Percentiles rank a stretch among this genome's conserved stretches.
Evolutionary conservation across 2,797 vertebrate genomes (phyloP).

Genomic region (Chelonia mydas): DNA sequence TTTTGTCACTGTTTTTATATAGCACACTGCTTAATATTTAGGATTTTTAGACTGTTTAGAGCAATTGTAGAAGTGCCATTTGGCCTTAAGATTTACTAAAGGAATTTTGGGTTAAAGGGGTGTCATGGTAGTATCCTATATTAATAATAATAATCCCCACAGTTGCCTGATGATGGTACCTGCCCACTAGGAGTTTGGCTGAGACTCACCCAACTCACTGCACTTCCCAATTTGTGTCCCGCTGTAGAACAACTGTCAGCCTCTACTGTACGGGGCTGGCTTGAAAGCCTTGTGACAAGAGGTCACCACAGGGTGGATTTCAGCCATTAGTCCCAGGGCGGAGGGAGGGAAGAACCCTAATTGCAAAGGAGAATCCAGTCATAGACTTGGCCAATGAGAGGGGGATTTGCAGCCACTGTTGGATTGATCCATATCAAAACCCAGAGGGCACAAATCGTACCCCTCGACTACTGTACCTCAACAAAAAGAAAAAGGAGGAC

Average conservation of each 20-base stretch:
- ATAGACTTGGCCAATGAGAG: background rate
- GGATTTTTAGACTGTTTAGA: background rate
- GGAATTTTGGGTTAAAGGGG: background rate
- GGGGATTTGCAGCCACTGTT: background rate
- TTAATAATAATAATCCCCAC: background rate
- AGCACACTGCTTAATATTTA: background rate
- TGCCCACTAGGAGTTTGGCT: background rate
- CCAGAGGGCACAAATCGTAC: background rate
- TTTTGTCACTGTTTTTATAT: background rate
- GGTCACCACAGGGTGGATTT: background rate
- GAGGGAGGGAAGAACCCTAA: background rate
- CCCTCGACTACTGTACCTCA: background rate
- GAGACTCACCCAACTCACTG: background rate
- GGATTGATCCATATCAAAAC: background rate
- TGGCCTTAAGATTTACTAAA: background rate
- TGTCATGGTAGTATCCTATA: accelerated
- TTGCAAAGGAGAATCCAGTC: background rate
- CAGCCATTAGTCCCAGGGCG: background rate
- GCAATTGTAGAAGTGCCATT: background rate
- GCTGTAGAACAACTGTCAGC: background rate
- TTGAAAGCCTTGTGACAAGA: background rate
- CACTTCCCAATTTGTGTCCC: too few species aligned
- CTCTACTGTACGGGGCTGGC: background rate
- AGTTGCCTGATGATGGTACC: background rate
- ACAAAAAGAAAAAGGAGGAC: too few species aligned